These are phyloP conservation scores for Ruditapes philippinarum DNA, from an alignment of 1,140 invertebrate species.

Conservation along the genomic window DNA sequence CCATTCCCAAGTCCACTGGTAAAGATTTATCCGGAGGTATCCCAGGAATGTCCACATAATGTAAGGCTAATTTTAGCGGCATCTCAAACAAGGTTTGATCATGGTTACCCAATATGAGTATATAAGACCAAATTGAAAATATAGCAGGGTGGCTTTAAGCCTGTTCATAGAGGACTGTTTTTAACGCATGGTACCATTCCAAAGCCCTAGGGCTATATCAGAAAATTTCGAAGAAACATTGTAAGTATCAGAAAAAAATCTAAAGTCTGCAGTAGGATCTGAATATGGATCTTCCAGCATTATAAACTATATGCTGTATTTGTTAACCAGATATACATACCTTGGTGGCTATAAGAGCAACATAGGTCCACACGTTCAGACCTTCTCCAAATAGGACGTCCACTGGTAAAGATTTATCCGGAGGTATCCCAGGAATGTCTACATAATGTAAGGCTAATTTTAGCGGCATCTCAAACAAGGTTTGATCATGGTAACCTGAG, in stretches of 20 bases:
- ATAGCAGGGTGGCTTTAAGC: too few relatives aligned
- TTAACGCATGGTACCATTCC: too few relatives aligned
- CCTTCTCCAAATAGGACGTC: slow-evolving; percentile 71
- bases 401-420: slow-evolving; percentile 48
- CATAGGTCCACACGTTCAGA: slow-evolving; percentile 77
- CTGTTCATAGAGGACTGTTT: too few relatives aligned
- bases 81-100: slow-evolving; percentile 21
- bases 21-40: slow-evolving; percentile 61
- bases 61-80: slow-evolving; percentile 63
- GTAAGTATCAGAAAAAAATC: too few relatives aligned
- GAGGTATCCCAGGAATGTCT: slow-evolving; percentile 73
- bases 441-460: slow-evolving; percentile 75
- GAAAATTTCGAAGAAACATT: too few relatives aligned
- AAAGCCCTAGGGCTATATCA: too few relatives aligned
- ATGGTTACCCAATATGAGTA: too few relatives aligned
- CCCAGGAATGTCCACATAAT: slow-evolving; percentile 78
- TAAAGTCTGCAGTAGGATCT: too few relatives aligned
- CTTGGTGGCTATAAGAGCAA: slow-evolving; percentile 73
- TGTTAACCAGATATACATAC: slow-evolving; percentile 57
- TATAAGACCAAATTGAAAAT: too few relatives aligned
- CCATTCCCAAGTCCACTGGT: too few relatives aligned
- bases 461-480: slow-evolving; percentile 27
- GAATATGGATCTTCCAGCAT: too few relatives aligned
- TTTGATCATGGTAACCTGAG: background rate
- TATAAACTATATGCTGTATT: too few relatives aligned